Percentiles rank a stretch among this genome's conserved stretches.
phyloP scores from a whole-genome alignment of 1,140 invertebrate species.

The Laupala kohalensis region DNA sequence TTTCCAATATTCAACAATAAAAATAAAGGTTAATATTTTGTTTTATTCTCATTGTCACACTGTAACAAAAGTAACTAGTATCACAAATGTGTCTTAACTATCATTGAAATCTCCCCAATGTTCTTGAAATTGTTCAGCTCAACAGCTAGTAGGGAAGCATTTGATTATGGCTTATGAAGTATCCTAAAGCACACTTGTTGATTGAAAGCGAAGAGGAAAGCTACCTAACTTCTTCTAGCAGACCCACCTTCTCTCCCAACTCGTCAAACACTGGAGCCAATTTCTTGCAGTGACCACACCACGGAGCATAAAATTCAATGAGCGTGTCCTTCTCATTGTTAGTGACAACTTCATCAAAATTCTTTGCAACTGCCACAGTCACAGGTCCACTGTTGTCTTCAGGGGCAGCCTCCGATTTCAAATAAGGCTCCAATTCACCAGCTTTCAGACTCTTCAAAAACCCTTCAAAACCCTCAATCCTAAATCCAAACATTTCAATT shows the following conservation, averaged over 20 bases:
- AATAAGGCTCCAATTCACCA: slow-evolving; percentile 75
- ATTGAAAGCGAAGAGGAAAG: too few species aligned
- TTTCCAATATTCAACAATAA: too few species aligned
- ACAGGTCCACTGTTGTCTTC: slow-evolving; percentile 72
- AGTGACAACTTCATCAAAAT: slow-evolving; percentile 89
- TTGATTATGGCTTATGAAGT: too few species aligned
- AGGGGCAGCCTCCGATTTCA: slow-evolving; percentile 92
- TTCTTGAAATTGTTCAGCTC: too few species aligned
- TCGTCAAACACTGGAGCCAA: slow-evolving; percentile 59
- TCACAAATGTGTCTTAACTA: too few species aligned
- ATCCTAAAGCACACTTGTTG: neutral
- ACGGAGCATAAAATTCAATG: slow-evolving; percentile 96
- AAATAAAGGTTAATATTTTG: too few species aligned
- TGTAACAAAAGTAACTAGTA: too few species aligned
- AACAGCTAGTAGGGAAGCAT: too few species aligned
- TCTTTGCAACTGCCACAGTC: slow-evolving; percentile 88
- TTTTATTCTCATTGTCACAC: too few species aligned
- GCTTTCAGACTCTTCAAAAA: slow-evolving; percentile 79
- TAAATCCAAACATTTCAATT: slow-evolving; percentile 28
- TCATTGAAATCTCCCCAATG: too few species aligned
- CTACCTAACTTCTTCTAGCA: too few species aligned
- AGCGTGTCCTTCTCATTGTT: slow-evolving; percentile 87
- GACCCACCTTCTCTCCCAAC: slow-evolving; percentile 69
- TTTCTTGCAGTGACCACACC: slow-evolving; percentile 98
- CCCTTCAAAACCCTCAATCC: slow-evolving; percentile 71